Evolutionary conservation across 2,888 invertebrate species (phyloP).

Genomic region (Acrobasis repandana): DNA sequence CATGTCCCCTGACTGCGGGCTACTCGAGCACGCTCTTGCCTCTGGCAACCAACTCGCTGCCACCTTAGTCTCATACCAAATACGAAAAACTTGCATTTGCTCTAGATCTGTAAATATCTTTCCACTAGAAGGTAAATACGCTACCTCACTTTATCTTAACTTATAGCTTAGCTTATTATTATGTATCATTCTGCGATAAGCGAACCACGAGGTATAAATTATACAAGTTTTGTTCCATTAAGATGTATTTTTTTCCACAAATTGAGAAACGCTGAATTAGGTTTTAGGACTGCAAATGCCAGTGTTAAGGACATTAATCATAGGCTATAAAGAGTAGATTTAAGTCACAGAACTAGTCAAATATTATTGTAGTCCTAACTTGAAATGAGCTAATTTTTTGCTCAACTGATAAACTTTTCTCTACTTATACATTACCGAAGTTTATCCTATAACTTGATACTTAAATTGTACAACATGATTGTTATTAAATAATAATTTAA

Average conservation of each 20-base stretch:
- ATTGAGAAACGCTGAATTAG: conserved; percentile 40
- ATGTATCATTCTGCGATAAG: conserved; percentile 34
- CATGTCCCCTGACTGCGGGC: conserved; percentile 52
- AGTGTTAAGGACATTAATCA: conserved; percentile 67
- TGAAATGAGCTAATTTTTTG: conserved; percentile 65
- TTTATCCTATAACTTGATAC: conserved; percentile 26
- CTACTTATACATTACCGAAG: conserved; percentile 22
- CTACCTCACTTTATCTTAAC: conserved; percentile 80
- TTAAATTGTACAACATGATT: conserved; percentile 12
- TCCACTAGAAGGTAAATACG: conserved; percentile 79
- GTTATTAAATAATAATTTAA: not conserved
- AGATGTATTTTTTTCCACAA: conserved; percentile 17
- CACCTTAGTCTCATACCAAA: conserved; percentile 64
- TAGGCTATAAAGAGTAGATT: conserved; percentile 58
- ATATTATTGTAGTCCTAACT: conserved; percentile 50
- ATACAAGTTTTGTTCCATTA: conserved; percentile 21
- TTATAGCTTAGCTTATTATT: conserved; percentile 73
- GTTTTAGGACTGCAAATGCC: conserved; percentile 74
- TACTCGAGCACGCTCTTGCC: conserved; percentile 45
- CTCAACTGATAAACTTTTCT: conserved; percentile 51
- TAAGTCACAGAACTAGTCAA: conserved; percentile 79
- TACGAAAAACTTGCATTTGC: conserved; percentile 61
- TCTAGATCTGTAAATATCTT: conserved; percentile 77
- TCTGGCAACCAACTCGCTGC: conserved; percentile 42
- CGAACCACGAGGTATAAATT: conserved; percentile 10